phyloP scores from a whole-genome alignment of 2,797 vertebrate genomes.

The Pipistrellus pipistrellus region DNA sequence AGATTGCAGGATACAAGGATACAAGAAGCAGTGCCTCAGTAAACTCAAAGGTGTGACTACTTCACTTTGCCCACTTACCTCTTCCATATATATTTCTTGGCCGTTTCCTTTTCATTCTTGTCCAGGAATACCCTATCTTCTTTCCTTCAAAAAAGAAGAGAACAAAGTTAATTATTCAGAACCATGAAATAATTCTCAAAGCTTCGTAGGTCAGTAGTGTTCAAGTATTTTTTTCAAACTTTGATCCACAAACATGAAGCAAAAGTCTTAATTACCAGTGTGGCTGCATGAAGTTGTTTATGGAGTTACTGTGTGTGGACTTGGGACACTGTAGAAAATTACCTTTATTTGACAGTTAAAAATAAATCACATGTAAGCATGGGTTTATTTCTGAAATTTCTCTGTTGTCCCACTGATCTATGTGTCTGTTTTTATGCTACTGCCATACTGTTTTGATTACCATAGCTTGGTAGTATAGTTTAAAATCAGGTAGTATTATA shows the following conservation, averaged over 20 bases:
- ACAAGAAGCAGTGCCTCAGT: not conserved
- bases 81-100: fast-evolving
- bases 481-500: not conserved
- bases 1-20: not conserved
- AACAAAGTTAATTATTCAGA: slow-evolving; percentile 21
- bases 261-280: not conserved
- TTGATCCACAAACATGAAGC: not conserved
- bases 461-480: not conserved
- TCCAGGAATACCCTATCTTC: slow-evolving; percentile 41
- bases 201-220: not conserved
- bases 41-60: not conserved
- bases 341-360: not conserved
- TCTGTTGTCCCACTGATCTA: not conserved
- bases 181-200: not conserved
- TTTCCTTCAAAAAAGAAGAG: slow-evolving; percentile 56
- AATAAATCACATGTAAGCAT: not conserved
- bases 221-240: not conserved
- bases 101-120: fast-evolving
- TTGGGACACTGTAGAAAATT: not conserved
- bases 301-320: not conserved
- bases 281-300: not conserved
- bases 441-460: not conserved
- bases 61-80: slow-evolving; percentile 38
- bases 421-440: not conserved
- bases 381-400: not conserved